phyloP scores from a whole-genome alignment of 2,888 invertebrate genomes.

The Amphipyra tragopoginis region DNA sequence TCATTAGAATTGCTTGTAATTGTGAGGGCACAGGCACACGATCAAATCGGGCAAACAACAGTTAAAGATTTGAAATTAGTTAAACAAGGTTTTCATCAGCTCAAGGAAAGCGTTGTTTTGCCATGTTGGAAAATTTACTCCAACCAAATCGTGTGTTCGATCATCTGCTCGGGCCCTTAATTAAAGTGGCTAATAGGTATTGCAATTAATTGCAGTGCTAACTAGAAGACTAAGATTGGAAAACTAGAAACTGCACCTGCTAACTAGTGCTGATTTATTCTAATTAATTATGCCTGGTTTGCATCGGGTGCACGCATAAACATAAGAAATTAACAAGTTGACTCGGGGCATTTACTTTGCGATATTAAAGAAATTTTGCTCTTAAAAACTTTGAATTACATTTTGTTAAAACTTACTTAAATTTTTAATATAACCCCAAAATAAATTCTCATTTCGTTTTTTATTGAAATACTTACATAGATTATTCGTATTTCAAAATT shows the following conservation, averaged over 20 bases:
- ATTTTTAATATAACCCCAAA: neutral
- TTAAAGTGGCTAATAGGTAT: conserved; percentile 34
- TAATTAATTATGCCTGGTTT: conserved; percentile 28
- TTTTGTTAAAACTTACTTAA: neutral
- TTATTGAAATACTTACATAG: no score
- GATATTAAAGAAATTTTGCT: neutral
- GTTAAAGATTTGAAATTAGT: neutral
- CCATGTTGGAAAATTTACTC: neutral
- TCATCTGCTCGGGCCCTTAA: conserved; percentile 20
- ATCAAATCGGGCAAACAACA: conserved; percentile 7
- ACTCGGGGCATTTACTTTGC: conserved; percentile 2
- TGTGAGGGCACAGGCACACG: conserved; percentile 11
- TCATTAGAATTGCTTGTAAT: conserved; percentile 46
- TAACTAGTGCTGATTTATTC: conserved; percentile 25
- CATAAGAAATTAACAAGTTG: conserved; percentile 6
- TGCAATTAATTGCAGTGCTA: conserved; percentile 21
- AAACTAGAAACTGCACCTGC: conserved; percentile 22
- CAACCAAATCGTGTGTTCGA: conserved; percentile 15
- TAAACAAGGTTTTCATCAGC: no score
- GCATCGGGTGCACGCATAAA: conserved; percentile 21
- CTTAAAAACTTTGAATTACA: no score
- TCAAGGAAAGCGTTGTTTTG: neutral
- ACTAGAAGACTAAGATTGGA: conserved; percentile 31
- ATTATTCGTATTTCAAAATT: neutral
- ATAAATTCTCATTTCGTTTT: no score